Evolutionary conservation across 2,888 invertebrate genomes (phyloP).

Genomic region (Drosophila testacea): DNA sequence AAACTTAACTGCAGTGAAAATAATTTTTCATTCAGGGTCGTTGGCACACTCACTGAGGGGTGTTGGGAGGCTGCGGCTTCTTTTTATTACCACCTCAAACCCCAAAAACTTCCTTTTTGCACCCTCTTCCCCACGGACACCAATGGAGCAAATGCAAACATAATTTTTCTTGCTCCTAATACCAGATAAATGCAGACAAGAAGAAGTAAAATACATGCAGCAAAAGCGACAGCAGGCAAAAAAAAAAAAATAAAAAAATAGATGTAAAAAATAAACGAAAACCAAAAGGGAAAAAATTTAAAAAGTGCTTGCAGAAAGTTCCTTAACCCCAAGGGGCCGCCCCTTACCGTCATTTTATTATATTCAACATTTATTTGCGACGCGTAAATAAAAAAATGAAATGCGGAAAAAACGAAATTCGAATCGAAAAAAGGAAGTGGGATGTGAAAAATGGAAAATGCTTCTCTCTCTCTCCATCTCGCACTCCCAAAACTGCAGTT

Average conservation of each 20-base stretch:
- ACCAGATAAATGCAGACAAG: slow-evolving; percentile 71
- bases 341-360: slow-evolving; percentile 48
- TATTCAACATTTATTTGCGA: slow-evolving; percentile 79
- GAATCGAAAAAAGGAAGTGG: slow-evolving; percentile 30
- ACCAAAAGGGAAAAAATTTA: slow-evolving; percentile 13
- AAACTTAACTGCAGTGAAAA: slow-evolving; percentile 46
- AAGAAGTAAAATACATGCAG: slow-evolving; percentile 54
- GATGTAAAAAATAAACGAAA: too few relatives aligned
- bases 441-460: slow-evolving; percentile 20
- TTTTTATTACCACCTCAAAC: slow-evolving; percentile 40
- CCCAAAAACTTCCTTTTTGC: background rate
- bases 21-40: slow-evolving; percentile 66
- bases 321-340: slow-evolving; percentile 65
- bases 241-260: slow-evolving; percentile 20
- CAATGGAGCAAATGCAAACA: slow-evolving; percentile 55
- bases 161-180: slow-evolving; percentile 72
- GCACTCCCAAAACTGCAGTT: slow-evolving; percentile 21
- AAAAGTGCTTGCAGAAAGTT: slow-evolving; percentile 63
- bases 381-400: slow-evolving; percentile 61
- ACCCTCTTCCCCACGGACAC: background rate
- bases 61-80: slow-evolving; percentile 33
- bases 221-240: slow-evolving; percentile 44
- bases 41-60: slow-evolving; percentile 38
- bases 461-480: slow-evolving; percentile 17
- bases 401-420: slow-evolving; percentile 25